Evolutionary conservation across 2,888 invertebrate genomes (phyloP), one percentile per base, ranked within the genome.

Genomic region (Folsomia manolachei): DNA sequence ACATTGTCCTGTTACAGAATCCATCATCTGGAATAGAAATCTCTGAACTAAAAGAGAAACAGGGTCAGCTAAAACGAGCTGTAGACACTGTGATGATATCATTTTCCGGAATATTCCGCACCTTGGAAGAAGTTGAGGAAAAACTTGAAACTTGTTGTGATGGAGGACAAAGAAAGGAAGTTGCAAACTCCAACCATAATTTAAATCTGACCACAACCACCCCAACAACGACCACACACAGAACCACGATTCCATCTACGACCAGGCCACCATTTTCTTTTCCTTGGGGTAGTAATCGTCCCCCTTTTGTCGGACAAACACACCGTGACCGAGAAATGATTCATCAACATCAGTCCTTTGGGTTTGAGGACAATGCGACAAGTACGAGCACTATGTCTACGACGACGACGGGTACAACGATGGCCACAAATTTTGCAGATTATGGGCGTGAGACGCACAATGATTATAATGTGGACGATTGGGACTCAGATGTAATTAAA

Each of bases 11-110:
- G n/a, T n/a, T n/a, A n/a, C n/a, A 61, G 23, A 2, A n/a, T 61
- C 24, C 24, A 63, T 1, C n/a, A 75, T 71, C n/a, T 75, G n/a
- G 70, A 70, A n/a, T n/a, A n/a, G 75, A 75, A 19, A 63, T 73
- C 7, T 25, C 21, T 1, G 27, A 52, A 19, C 56, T 75, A 23
- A 53, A 69, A 27, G 53, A 68, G 52, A 75, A 70, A 52, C 72
- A 75, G 27, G 71, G 70, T 21, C 73, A 75, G 26, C 25, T 75
- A 27, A 26, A 60, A 24, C 60, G 23, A 11, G 60, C 65, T n/a
- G 39, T 71, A 4, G 65, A 71, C 24, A 56, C 60, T 1, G 60
- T 71, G 7, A 9, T 71, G 27, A 71, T 60, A 11, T 56, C 64
- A 24, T 65, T 71, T 56, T 71, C 65, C 2, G 25, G 27, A 11